Base-by-base conservation (phyloP, 2,797 vertebrate species). In the Myoxocephalus aenaeus region DNA sequence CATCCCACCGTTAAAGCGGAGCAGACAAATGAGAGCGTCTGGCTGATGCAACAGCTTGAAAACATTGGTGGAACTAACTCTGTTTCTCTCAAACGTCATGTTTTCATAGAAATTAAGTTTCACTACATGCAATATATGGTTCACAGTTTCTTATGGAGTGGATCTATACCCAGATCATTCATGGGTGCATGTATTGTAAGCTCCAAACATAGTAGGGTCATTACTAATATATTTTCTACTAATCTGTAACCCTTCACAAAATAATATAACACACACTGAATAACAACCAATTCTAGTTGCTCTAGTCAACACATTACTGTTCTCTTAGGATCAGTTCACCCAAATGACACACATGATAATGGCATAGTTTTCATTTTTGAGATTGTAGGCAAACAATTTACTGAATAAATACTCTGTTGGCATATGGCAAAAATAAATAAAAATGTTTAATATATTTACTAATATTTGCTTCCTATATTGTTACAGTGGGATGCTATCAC, bases 401-500 rank as follows among this genome's bases (percentile, higher is more conserved):
- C 11, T 25, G 38, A 22, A 4, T 70, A 25, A 59, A 54, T 32
- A 6, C 18, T 56, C 5, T 38, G 1, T 8, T 46, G 36, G 13
- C n/a, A 2, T 12, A 54, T 48, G 11, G 4, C 15, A 59, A 3
- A 3, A 56, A 2, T 1, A 4, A 40, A 1, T 42, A 42, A 27
- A 32, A 4, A 4, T 4, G 3, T 32, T 32, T 32, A 32, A 11
- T 40, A 11, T 40, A 44, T 27, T 0, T 25, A 27, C 7, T 8
- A 17, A 59, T 46, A 9, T 64, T 9, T 80, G 1, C 18, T 63
- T 53, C 36, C 42, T 73, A 62, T 61, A 13, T 62, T 25, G 27
- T 56, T 58, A 25, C 92, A 99, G 98, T 99, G 98, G 98, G 98
- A 99, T 71, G 96, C 97, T 73, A 99, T 99, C 90, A 99, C 97